Base-by-base conservation (phyloP, 1,140 invertebrate genomes). In the Drosophila sturtevanti region DNA sequence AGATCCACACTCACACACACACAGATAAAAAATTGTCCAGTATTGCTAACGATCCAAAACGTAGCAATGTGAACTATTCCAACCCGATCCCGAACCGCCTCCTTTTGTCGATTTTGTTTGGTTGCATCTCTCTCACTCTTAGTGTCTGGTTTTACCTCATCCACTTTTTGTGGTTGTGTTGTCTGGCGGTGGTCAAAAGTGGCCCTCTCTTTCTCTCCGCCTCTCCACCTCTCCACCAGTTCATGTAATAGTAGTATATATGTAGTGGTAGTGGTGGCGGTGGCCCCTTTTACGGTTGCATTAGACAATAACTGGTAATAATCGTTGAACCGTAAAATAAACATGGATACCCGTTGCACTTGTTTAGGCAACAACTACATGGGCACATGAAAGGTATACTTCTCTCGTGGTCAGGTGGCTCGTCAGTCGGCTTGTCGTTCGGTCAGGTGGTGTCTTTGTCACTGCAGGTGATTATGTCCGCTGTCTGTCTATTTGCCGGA, bases 321-420 rank as follows among this genome's bases (percentile, higher is more conserved):
- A 89, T 89, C 84, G 85, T 89, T 89, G 84, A 89, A 89, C 84
- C 84, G 84, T 89, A 89, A 89, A 89, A 89, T 89, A 89, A 89
- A 89, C 84, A 89, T 89, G 85, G 79, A 89, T 89, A 84, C 84
- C 73, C 69, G 73, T 62, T 89, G 84, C 85, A 89, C 84, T 89
- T 89, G 80, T 84, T 89, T 89, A 71, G 85, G 84, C 71, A 80
- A 77, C 70, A 41, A 24, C 66, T 44, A 64, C 69, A 71, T 31
- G 62, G 61, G 48, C 68, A 58, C 63, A 51, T 48, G 41, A 21
- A 48, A 48, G 41, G 41, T 48, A 48, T 48, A 55, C 58, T 31
- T 37, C 62, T 63, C 55, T 51, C 56, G 67, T 68, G 80, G 71
- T 76, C 76, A 76, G 76, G 68, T 79, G 71, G 80, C n/a, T 67